Base-by-base conservation (phyloP, 2,888 invertebrate genomes). In the Erpobdella octoculata region DNA sequence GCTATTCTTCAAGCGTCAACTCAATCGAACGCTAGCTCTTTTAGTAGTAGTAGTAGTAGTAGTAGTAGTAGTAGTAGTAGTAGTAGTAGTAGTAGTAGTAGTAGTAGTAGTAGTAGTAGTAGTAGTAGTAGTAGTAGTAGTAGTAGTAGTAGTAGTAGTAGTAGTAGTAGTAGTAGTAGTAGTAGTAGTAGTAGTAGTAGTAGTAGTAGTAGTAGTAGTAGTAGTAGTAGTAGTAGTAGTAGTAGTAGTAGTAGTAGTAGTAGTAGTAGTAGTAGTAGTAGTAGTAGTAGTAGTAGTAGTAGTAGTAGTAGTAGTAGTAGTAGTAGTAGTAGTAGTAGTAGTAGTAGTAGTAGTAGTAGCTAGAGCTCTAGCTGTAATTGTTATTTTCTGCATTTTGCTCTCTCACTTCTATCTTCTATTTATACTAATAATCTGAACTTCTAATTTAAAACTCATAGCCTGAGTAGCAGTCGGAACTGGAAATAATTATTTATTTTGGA, bases 181-280 rank as follows among this genome's bases (percentile, higher is more conserved):
- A 65, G 33, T 35, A 65, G 33, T 35, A 37, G 46, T 65, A 65
- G 18, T 37, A 37, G 37, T 65, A 37, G 37, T 37, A 37, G 37
- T 65, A 65, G 18, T 65, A 37, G 37, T 37, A 65, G 37, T 59
- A 59, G 67, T 75, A 74, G 71, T 75, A 76, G 31, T 76, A 67
- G 38, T 76, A 75, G 41, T 74, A 58, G 8, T 74, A 72, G 73
- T 75, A 65, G 35, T 59, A 59, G 25, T 59, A 59, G 25, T 59
- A 59, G 25, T 59, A 59, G 25, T 59, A 59, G 25, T 59, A 59
- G 25, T 59, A 59, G 25, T 59, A 59, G 25, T 59, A 59, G 25
- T 59, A 59, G 25, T 59, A 59, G 25, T 59, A 59, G 25, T 59
- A 59, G 25, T 59, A 59, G n/a, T 59, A 59, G n/a, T 59, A 59